These are phyloP conservation scores for Chaitophorus viminalis DNA, from an alignment of 2,888 invertebrate genomes.

Conservation along the genomic window DNA sequence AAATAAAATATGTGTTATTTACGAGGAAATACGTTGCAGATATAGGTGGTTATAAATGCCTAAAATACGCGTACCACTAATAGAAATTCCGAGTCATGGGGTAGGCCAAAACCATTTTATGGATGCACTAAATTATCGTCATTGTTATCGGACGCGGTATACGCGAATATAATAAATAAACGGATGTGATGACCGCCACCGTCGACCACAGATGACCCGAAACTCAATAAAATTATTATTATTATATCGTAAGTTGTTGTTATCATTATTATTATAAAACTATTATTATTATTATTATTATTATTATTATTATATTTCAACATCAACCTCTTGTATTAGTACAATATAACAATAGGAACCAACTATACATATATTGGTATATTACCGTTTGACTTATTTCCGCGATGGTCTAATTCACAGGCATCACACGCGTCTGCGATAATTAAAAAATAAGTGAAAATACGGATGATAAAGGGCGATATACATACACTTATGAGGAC, in stretches of 20 bases:
- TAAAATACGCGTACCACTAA: no score
- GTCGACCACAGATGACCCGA: neutral
- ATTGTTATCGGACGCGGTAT: neutral
- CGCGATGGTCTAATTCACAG: neutral
- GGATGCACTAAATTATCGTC: neutral
- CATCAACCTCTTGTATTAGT: neutral
- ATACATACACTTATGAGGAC: neutral
- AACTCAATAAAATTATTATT: neutral
- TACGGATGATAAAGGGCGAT: neutral
- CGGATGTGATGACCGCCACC: neutral
- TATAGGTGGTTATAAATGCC: no score
- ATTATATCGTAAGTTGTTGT: neutral
- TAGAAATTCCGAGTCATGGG: no score
- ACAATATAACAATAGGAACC: neutral
- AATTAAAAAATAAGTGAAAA: conserved; percentile 8
- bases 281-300: no score
- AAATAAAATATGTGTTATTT: no score
- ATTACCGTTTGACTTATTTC: neutral
- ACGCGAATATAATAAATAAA: neutral
- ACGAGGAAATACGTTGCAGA: no score
- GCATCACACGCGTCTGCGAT: neutral
- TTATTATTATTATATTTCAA: neutral
- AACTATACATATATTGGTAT: neutral
- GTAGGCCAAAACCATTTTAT: neutral
- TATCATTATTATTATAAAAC: no score